Base-by-base conservation (phyloP, 1,140 invertebrate genomes). In the Nephila pilipes region DNA sequence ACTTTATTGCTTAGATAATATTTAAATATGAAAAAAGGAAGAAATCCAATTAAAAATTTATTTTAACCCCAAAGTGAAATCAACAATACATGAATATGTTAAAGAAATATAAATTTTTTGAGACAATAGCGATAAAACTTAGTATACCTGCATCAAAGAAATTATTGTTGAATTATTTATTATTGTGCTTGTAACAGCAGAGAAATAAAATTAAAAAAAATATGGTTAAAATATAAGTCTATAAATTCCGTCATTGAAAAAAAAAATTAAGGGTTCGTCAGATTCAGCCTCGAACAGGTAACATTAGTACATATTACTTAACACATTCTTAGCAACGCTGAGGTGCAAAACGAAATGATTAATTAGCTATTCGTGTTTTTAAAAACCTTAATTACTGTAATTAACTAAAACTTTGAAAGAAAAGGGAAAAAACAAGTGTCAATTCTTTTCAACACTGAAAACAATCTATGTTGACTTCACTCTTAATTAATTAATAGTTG, bases 351-450 rank as follows among this genome's bases (percentile, higher is more conserved):
- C 29, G 29, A 75, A 75, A 75, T 75, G 69, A 75, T 75, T 75
- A 75, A 75, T 75, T 75, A 75, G 32, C 69, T 75, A 25, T 75
- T 75, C 69, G 29, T 75, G 69, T 75, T 75, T 36, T 75, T 29
- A 29, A 75, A 58, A 75, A 75, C 69, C 69, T 75, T 75, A 75
- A 75, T 75, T 75, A 75, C 69, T 36, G 69, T 75, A 75, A 75
- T 75, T 75, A 75, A 75, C 69, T 75, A 75, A 75, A 75, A 75
- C 69, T 75, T 75, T 36, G 14, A 75, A 75, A 75, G 12, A 16
- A 75, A 14, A 14, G 25, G 14, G 1, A 4, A 32, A 18, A 75
- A 75, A 65, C 63, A 75, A 75, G 69, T 75, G 29, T 75, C 29
- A 75, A 75, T 75, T 75, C 69, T 75, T 75, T 75, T 75, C 14